Conservation (phyloP, 2,113 vertebrate genomes). For the Alouatta palliata region DNA sequence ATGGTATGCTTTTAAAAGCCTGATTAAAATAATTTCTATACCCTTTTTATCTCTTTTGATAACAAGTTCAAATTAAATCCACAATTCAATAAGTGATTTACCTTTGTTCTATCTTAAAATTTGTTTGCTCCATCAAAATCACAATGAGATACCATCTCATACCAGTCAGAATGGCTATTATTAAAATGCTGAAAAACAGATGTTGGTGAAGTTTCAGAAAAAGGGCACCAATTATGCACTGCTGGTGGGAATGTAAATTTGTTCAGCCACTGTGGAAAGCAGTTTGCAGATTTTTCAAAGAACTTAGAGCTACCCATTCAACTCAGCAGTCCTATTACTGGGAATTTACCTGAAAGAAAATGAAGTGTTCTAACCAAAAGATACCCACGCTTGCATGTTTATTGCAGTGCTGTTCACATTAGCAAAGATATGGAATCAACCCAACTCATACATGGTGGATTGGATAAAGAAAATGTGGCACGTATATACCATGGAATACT, state of each 20-base stretch:
- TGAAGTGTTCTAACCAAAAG: background rate
- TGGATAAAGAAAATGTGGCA: background rate
- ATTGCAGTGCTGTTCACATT: background rate
- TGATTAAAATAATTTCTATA: slow-evolving; percentile 62
- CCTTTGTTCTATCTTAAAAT: background rate
- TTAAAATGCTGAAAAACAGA: background rate
- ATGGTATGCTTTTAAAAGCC: slow-evolving; percentile 61
- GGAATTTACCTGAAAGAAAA: background rate
- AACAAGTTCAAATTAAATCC: slow-evolving; percentile 49
- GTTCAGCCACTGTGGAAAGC: background rate
- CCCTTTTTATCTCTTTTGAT: slow-evolving; percentile 52
- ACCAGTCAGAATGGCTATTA: background rate
- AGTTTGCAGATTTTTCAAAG: background rate
- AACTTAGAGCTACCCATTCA: background rate
- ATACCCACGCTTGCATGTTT: background rate
- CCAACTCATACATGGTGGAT: background rate
- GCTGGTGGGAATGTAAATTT: background rate
- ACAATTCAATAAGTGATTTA: slow-evolving; percentile 40
- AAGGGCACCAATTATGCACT: background rate
- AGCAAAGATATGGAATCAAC: background rate
- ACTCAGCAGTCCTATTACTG: background rate
- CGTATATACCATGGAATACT: background rate
- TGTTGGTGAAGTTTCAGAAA: background rate
- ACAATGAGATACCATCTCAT: background rate
- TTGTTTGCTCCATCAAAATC: background rate